Conservation (phyloP, 2,797 vertebrate species). For the Aplochiton taeniatus region DNA sequence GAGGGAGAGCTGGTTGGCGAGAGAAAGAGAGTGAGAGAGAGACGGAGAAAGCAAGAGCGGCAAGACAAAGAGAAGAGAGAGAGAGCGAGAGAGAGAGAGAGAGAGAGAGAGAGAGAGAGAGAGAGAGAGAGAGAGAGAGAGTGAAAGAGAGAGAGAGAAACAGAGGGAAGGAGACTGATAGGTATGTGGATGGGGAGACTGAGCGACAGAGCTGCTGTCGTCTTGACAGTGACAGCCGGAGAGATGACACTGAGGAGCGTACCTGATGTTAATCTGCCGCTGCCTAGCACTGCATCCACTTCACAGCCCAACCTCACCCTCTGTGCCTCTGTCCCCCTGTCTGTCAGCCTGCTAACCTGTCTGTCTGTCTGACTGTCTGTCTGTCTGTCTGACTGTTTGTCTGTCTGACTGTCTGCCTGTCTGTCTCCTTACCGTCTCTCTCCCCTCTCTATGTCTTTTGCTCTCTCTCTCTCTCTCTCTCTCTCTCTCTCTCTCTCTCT, state of each 20-base stretch:
- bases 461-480: slow-evolving; percentile 4
- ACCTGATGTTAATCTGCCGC: too few relatives aligned
- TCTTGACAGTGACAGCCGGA: not conserved
- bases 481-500: slow-evolving; percentile 7
- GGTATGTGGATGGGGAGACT: slow-evolving; percentile 8
- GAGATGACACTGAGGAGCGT: not conserved
- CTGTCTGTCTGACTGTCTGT: not conserved
- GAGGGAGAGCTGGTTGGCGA: slow-evolving; percentile 29
- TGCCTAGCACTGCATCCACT: too few relatives aligned
- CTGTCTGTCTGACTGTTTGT: not conserved
- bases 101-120: slow-evolving; percentile 1
- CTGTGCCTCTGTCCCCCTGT: not conserved
- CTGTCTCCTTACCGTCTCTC: too few relatives aligned
- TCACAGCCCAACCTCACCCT: too few relatives aligned
- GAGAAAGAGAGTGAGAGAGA: not conserved
- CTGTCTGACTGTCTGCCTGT: not conserved
- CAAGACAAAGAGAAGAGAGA: slow-evolving; percentile 23
- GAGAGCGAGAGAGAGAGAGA: slow-evolving; percentile 18
- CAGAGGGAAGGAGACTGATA: slow-evolving; percentile 5
- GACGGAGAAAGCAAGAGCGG: slow-evolving; percentile 21
- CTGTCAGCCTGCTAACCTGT: slow-evolving; percentile 1
- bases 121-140: slow-evolving; percentile 8
- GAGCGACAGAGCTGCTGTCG: slow-evolving; percentile 6
- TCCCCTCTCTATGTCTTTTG: not conserved
- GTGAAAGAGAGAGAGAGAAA: not conserved